Evolutionary conservation across 2,888 invertebrate species (phyloP), one percentile per base, ranked within the genome.

Genomic region (Chrysodeixis includens): DNA sequence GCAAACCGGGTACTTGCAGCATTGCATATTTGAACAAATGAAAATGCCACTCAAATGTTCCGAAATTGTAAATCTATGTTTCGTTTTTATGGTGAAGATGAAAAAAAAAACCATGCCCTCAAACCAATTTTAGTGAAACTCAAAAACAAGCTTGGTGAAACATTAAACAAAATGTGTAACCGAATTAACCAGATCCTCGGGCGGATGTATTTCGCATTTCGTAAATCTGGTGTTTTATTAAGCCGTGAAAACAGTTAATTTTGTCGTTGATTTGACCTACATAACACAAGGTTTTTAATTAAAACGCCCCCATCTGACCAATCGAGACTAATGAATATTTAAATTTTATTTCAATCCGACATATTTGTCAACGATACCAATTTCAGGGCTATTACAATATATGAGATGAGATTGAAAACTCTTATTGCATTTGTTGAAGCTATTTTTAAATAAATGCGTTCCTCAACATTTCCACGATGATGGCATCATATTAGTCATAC

Each of bases 311-410:
- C 53, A 26, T 49, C 18, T 49, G 46, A 40, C 61, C 56, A 59
- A 66, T 76, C 59, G 71, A 76, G 46, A 40, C 61, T 53, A 59
- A 66, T 76, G 66, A 73, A 73, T 73, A 73, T 71, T 71, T 76
- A 71, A 76, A 71, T 66, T 53, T 64, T 64, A 51, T 76, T 76
- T 71, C 49, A 62, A 66, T 76, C 71, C 51, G 18, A 22, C 56
- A 18, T 73, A 56, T 66, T 66, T 66, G 62, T 51, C 44, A 8
- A 46, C 60, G 66, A 60, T 30, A 30, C 12, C 52, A 69, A 74
- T 56, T 71, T 74, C 58, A 46, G 74, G 74, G 62, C 49, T 12
- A 14, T 35, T 12, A 35, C 12, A 35, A 35, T 35, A 35, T 14
- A 8, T 18, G 18, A 40, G n/a, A 12, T 40, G 14, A 44, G n/a